These are phyloP conservation scores for Dicentrarchus labrax DNA, from an alignment of 2,113 vertebrate genomes.

Conservation along the genomic window DNA sequence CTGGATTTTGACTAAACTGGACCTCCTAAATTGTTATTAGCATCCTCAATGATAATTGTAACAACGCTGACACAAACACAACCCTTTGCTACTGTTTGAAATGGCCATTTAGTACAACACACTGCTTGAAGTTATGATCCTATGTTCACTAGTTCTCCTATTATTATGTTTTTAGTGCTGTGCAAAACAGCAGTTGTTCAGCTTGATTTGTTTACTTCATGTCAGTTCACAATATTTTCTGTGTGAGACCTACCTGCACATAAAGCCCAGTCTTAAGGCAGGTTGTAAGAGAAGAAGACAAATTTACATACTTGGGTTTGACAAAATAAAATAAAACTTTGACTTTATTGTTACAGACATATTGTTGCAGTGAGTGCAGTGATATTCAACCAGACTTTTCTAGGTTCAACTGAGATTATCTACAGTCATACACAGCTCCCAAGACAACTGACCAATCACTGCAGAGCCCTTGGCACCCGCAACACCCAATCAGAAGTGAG, in stretches of 20 bases:
- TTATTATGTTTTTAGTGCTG: not conserved
- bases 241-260: not conserved
- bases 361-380: not conserved
- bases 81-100: too few species aligned
- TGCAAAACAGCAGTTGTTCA: not conserved
- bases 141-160: not conserved
- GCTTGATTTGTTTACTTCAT: not conserved
- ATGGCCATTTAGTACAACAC: not conserved
- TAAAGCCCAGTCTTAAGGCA: not conserved
- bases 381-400: not conserved
- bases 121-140: not conserved
- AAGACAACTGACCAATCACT: constrained; percentile 12
- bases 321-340: not conserved
- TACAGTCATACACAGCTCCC: not conserved
- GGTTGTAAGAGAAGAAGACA: not conserved
- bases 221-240: not conserved
- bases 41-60: not conserved
- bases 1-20: not conserved
- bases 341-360: not conserved
- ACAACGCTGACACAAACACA: not conserved
- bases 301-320: not conserved
- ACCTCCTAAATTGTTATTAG: not conserved
- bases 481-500: constrained; percentile 33
- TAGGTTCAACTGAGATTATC: not conserved
- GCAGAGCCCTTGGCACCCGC: constrained; percentile 2